These are phyloP conservation scores for Tenodera sinensis DNA, from an alignment of 2,888 invertebrate genomes.

Conservation along the genomic window DNA sequence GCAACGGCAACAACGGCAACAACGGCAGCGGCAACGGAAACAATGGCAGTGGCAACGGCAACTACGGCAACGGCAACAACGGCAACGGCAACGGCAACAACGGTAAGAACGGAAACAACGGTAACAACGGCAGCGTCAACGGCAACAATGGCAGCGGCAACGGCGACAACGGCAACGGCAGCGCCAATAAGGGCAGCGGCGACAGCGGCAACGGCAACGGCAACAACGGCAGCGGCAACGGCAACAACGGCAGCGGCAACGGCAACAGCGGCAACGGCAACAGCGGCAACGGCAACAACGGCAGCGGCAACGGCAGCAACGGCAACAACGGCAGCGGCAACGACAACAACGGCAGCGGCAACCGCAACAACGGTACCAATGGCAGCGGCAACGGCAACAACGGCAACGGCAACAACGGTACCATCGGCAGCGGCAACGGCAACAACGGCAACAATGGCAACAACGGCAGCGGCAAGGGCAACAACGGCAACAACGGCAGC, in stretches of 20 bases:
- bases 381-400: too few relatives aligned
- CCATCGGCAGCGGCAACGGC: background rate
- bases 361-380: too few relatives aligned
- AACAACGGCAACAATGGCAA: background rate
- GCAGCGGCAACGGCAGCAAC: background rate
- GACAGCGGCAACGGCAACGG: constrained; percentile 67
- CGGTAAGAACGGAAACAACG: too few relatives aligned
- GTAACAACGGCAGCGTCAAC: background rate
- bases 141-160: background rate
- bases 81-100: too few relatives aligned
- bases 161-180: background rate
- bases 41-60: too few relatives aligned
- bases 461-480: background rate
- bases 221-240: constrained; percentile 48
- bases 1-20: too few relatives aligned
- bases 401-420: background rate
- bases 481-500: background rate
- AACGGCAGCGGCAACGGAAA: too few relatives aligned
- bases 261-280: background rate
- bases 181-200: constrained; percentile 65
- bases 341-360: background rate
- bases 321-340: background rate
- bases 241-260: background rate
- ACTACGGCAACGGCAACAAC: too few relatives aligned
- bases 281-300: background rate